Evolutionary conservation across 2,888 invertebrate genomes (phyloP).

Genomic region (Athalia cordata): DNA sequence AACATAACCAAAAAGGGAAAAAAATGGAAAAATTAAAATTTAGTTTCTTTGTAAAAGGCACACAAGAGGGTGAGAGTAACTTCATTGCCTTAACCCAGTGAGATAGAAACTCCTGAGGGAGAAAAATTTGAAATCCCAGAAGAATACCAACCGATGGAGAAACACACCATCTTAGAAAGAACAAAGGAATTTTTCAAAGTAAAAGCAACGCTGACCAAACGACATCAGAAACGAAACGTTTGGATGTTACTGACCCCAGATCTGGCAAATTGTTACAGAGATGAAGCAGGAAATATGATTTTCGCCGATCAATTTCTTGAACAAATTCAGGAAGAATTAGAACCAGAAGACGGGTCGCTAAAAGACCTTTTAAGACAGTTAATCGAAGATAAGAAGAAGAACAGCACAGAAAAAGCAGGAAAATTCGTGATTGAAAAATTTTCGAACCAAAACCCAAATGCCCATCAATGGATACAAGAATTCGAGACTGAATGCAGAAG

Average conservation of each 20-base stretch:
- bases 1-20: too few relatives aligned
- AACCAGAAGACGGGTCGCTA: too few relatives aligned
- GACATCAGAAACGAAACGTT: constrained; percentile 49
- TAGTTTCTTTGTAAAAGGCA: too few relatives aligned
- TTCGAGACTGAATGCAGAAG: not conserved
- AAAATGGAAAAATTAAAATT: too few relatives aligned
- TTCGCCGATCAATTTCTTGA: too few relatives aligned
- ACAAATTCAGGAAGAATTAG: too few relatives aligned
- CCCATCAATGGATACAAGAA: not conserved
- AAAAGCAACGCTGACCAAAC: constrained; percentile 50
- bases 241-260: constrained; percentile 50
- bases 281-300: constrained; percentile 49
- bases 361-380: too few relatives aligned
- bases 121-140: constrained; percentile 44
- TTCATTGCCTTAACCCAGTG: constrained; percentile 49
- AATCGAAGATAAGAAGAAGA: too few relatives aligned
- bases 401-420: not conserved
- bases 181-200: constrained; percentile 46
- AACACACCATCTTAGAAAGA: constrained; percentile 41
- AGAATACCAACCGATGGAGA: constrained; percentile 43
- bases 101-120: constrained; percentile 47
- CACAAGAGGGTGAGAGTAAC: too few relatives aligned
- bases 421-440: not conserved
- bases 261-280: constrained; percentile 42
- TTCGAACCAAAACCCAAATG: not conserved